Conservation (phyloP, 2,888 invertebrate genomes). For the Acrobasis suavella region DNA sequence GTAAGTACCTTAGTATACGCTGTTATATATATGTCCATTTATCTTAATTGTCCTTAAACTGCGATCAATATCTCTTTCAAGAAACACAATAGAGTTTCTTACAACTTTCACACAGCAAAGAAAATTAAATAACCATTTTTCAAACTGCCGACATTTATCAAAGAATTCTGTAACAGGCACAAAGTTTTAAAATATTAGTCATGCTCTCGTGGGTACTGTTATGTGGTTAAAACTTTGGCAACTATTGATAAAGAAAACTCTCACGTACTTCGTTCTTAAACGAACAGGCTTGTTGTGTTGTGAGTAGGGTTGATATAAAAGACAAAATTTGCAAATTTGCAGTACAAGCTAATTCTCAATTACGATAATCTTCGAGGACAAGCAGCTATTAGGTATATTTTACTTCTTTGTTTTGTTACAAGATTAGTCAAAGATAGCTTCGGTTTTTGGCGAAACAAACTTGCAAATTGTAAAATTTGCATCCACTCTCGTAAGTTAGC, state of each 20-base stretch:
- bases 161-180: not conserved
- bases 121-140: not conserved
- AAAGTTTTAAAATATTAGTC: conserved; percentile 7
- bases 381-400: too few relatives aligned
- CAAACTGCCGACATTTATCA: not conserved
- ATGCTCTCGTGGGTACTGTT: not conserved
- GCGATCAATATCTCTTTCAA: not conserved
- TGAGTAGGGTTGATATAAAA: not conserved
- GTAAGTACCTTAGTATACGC: too few relatives aligned
- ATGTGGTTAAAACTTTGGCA: conserved; percentile 2
- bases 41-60: too few relatives aligned
- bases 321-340: not conserved
- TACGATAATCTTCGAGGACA: too few relatives aligned
- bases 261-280: conserved; percentile 7
- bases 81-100: not conserved
- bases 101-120: not conserved
- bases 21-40: too few relatives aligned
- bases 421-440: not conserved
- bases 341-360: not conserved
- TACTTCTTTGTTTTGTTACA: too few relatives aligned
- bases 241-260: conserved; percentile 9
- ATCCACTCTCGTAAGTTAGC: not conserved
- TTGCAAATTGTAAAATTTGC: conserved; percentile 9
- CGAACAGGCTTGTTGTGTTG: conserved; percentile 9
- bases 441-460: too few relatives aligned